Percentiles rank a stretch among this genome's conserved stretches.
Evolutionary conservation across 2,113 vertebrate genomes (phyloP).

Genomic region (Sterna hirundo): DNA sequence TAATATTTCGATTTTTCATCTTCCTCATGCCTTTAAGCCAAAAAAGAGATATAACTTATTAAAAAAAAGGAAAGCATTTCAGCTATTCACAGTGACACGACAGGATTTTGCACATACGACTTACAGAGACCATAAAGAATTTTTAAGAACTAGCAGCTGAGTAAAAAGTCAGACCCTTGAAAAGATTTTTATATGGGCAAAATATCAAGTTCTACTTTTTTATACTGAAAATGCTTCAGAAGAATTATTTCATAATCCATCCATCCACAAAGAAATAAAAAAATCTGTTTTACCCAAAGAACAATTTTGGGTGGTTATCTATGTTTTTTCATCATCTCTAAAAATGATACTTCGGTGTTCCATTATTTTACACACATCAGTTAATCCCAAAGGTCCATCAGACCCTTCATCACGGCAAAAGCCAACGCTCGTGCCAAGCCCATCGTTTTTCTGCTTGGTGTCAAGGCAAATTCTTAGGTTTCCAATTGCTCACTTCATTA

Average conservation of each 20-base stretch:
- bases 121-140: neutral
- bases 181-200: neutral
- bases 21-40: neutral
- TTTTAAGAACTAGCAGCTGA: neutral
- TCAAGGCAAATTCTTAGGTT: neutral
- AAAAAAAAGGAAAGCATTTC: neutral
- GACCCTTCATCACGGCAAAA: neutral
- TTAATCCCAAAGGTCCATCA: neutral
- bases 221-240: neutral
- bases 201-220: neutral
- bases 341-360: neutral
- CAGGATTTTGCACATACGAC: neutral
- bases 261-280: neutral
- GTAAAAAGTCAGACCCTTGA: constrained; percentile 2
- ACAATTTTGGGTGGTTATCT: neutral
- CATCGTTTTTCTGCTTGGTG: neutral
- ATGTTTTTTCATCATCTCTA: neutral
- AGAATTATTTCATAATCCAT: neutral
- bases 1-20: neutral
- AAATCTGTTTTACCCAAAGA: neutral
- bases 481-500: neutral
- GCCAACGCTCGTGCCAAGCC: accelerated
- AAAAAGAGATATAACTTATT: neutral
- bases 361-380: neutral
- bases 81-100: neutral